Base-by-base conservation (phyloP, 2,113 vertebrate species). In the Symphodus melops region DNA sequence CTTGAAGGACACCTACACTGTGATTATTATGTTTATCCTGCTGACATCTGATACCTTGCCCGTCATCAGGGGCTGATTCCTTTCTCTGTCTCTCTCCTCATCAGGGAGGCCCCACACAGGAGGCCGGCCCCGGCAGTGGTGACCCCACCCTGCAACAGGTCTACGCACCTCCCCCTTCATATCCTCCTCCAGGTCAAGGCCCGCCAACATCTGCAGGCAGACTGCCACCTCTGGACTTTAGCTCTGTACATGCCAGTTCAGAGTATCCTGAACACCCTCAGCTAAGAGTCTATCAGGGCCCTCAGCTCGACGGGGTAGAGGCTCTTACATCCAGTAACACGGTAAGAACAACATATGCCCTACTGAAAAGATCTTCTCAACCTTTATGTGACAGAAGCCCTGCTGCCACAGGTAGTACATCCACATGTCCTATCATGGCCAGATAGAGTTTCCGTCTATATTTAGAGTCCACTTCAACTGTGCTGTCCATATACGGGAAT, bases 261-360 rank as follows among this genome's bases (percentile, higher is more conserved):
- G 94, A 95, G 72, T 95, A 95, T 69, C 60, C 90, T 0, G 94
- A 95, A 16, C 94, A 94, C 25, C 90, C 93, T 56, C 93, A 94
- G 54, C 87, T 95, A 76, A 82, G 93, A 75, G 90, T 95, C 20
- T 95, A 94, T 39, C 94, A 94, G 84, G 91, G 89, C 64, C 81
- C 93, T 17, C 94, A 94, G 76, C 93, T 77, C 0, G 93, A 94
- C 1, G 92, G 91, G 70, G 79, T 78, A 0, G 94, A 95, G 72
- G 6, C 75, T 17, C 66, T 94, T 78, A 58, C 82, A 5, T 55
- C 92, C 63, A 82, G 65, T 42, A 89, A 72, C 88, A 86, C 91
- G 91, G 94, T 95, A 90, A 92, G 92, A 66, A 69, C 25, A 17
- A 60, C 28, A 28, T 57, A 10, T 33, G 41, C 36, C 65, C 23